phyloP scores from a whole-genome alignment of 2,797 vertebrate species.

The Choloepus didactylus region DNA sequence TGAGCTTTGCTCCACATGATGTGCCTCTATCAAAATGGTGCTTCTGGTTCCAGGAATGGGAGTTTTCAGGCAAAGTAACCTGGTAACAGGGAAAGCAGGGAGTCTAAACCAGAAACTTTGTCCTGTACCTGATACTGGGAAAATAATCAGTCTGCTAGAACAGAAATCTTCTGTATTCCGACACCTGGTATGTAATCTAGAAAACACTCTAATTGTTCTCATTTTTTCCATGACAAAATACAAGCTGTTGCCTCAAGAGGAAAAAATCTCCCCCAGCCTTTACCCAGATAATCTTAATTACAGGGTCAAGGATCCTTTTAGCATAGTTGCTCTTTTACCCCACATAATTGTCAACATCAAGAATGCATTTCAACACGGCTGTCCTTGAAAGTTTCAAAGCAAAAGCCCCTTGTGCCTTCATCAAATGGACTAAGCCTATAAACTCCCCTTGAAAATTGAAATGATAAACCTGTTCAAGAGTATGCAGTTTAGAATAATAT shows the following conservation, averaged over 20 bases:
- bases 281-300: conserved; percentile 67
- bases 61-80: conserved; percentile 22
- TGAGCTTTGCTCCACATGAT: not conserved
- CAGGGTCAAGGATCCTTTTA: conserved; percentile 14
- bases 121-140: conserved; percentile 62
- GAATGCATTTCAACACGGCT: conserved; percentile 47
- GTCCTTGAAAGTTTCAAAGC: conserved; percentile 48
- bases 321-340: not conserved
- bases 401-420: conserved; percentile 41
- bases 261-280: not conserved
- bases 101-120: conserved; percentile 71
- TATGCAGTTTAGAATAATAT: not conserved
- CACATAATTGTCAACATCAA: not conserved
- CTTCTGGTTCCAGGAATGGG: not conserved
- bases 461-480: not conserved
- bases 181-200: conserved; percentile 75
- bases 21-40: not conserved
- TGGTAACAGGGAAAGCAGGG: not conserved
- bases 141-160: conserved; percentile 69
- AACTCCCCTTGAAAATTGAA: conserved; percentile 47
- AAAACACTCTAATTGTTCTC: conserved; percentile 73
- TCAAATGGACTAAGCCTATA: not conserved
- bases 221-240: conserved; percentile 78
- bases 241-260: conserved; percentile 35
- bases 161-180: conserved; percentile 41